phyloP scores from a whole-genome alignment of 1,140 invertebrate genomes.

The Mylabris phalerata region DNA sequence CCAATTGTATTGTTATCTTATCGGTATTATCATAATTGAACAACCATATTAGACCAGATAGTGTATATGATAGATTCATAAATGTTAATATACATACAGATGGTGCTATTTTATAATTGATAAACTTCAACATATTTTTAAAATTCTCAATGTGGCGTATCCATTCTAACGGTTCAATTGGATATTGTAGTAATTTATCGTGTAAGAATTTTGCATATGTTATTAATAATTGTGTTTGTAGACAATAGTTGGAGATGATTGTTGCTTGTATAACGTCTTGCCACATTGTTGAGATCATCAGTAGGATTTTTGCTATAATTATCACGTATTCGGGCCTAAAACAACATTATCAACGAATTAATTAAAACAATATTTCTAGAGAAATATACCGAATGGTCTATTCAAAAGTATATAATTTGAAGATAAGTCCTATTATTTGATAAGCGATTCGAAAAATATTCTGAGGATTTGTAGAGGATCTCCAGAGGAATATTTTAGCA shows the following conservation, averaged over 20 bases:
- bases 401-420: no score
- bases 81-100: constrained; percentile 67
- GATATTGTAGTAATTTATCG: constrained; percentile 62
- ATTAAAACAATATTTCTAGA: not conserved
- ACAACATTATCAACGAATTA: constrained; percentile 18
- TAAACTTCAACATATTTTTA: constrained; percentile 63
- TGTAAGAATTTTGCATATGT: constrained; percentile 63
- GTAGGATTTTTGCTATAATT: constrained; percentile 47
- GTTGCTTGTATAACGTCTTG: constrained; percentile 73
- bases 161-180: constrained; percentile 63
- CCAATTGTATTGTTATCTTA: constrained; percentile 47
- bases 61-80: constrained; percentile 64
- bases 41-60: constrained; percentile 59
- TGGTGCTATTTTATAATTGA: constrained; percentile 65
- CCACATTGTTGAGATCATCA: constrained; percentile 62
- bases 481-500: not conserved
- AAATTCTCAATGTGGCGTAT: constrained; percentile 67
- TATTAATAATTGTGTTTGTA: constrained; percentile 69
- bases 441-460: no score
- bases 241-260: constrained; percentile 69
- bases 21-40: constrained; percentile 53
- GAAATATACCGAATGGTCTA: no score
- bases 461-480: not conserved
- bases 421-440: no score
- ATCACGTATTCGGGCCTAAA: constrained; percentile 47